Conservation (phyloP, 2,888 invertebrate genomes). For the Spisula solida region DNA sequence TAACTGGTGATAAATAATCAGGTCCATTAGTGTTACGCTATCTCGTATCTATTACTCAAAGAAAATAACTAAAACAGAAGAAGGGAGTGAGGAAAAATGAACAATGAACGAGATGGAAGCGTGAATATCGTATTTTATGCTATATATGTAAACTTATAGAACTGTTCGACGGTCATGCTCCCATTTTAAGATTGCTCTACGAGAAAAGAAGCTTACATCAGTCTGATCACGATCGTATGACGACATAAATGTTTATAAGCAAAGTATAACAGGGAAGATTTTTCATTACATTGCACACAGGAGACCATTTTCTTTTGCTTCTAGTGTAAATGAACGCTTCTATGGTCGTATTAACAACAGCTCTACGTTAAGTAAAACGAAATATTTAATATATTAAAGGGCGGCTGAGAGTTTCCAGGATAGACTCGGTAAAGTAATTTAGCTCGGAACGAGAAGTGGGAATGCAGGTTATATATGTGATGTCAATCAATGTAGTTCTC, state of each 20-base stretch:
- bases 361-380: not conserved
- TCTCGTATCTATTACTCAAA: no score
- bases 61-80: no score
- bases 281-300: not conserved
- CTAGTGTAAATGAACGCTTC: not conserved
- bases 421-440: not conserved
- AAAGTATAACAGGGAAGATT: not conserved
- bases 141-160: no score
- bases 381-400: not conserved
- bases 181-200: no score
- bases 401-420: not conserved
- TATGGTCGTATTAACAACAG: not conserved
- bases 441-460: not conserved
- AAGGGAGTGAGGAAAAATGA: no score
- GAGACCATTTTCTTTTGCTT: not conserved
- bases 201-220: not conserved
- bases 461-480: not conserved
- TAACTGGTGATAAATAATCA: no score
- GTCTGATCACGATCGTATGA: not conserved
- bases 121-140: no score
- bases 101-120: no score
- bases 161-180: no score
- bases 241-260: not conserved
- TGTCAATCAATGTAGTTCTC: not conserved
- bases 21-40: no score